Evolutionary conservation across 2,113 vertebrate genomes (phyloP), one percentile per base, ranked within the genome.

Genomic region (Campylomormyrus numenius): DNA sequence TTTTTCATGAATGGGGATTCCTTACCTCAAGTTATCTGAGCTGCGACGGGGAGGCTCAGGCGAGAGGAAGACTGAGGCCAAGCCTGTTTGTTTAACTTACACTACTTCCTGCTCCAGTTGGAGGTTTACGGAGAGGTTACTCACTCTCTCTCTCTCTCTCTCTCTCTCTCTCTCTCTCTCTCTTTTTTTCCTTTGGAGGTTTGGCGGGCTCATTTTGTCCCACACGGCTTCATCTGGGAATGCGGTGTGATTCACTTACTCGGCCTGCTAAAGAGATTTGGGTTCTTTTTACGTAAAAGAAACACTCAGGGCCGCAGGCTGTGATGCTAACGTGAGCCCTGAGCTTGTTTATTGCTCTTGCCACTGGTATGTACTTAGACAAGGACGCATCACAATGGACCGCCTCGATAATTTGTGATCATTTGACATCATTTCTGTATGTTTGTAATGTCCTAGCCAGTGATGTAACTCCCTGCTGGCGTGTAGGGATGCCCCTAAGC

Each of bases 1-100:
- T n/a, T 48, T 91, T 91, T 92, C 92, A 90, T 92, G 92, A 92
- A 93, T 90, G 92, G 90, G 91, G 91, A 92, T 92, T 91, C 92
- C 91, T 85, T 91, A 85, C 90, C 91, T 93, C 89, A 62, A 87
- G 86, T 24, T 89, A 91, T 90, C 85, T 90, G 90, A 92, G 91
- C 88, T 31, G 62, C 35, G 53, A 87, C 89, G 90, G 88, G 74
- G 87, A 91, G 91, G 90, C 74, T 89, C 89, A 56, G 66, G 85
- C 53, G 87, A 62, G 66, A 91, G 90, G 86, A 66, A 45, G 35
- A 89, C 85, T n/a, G 49, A 88, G 24, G 89, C 86, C 53, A 90
- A 88, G 90, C 66, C 70, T 92, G 92, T 93, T 93, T 92, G 90
- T 92, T 92, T 92, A 90, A 92, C 89, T 90, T 90, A 88, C 89